Evolutionary conservation across 30 jellyfish, hydroid and myxozoan species (phyloP).

Genomic region (Aurelia sp.): DNA sequence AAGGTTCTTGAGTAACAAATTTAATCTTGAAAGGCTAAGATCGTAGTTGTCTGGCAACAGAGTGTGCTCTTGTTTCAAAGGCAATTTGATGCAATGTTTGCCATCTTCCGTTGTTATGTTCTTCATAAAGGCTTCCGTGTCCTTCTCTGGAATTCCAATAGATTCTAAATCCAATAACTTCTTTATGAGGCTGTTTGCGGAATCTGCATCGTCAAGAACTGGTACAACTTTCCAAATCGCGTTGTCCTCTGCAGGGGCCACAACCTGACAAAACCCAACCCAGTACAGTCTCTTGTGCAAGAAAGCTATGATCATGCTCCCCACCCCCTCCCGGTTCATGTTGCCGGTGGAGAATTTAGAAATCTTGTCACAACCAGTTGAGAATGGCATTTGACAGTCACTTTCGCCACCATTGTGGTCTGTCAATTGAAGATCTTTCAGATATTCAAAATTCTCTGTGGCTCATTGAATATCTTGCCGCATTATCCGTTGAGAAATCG

Average conservation of each 20-base stretch:
- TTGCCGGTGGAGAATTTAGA: conserved; percentile 18
- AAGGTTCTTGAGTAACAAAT: not conserved
- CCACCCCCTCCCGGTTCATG: conserved; percentile 31
- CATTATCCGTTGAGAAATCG: not conserved
- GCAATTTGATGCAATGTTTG: too few relatives aligned
- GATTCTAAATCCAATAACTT: conserved; percentile 30
- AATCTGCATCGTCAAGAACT: not conserved
- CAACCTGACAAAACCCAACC: conserved; percentile 31
- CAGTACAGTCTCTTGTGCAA: conserved; percentile 3
- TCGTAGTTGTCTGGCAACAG: conserved; percentile 23
- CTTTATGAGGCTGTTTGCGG: not conserved
- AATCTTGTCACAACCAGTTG: conserved; percentile 7
- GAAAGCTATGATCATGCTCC: not conserved
- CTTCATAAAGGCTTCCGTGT: conserved; percentile 14
- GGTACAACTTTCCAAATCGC: conserved; percentile 20
- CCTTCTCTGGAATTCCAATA: conserved; percentile 35
- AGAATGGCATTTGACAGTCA: not conserved
- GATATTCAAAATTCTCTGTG: conserved; percentile 10
- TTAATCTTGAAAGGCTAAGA: conserved; percentile 8
- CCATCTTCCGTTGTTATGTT: too few relatives aligned
- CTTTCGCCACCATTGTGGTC: conserved; percentile 12
- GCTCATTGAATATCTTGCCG: conserved; percentile 2
- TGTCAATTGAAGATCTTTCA: conserved; percentile 22
- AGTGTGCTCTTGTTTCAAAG: conserved; percentile 13
- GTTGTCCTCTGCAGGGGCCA: conserved; percentile 12